phyloP scores from a whole-genome alignment of 1,140 invertebrate species.

The Brachionus sp. region DNA sequence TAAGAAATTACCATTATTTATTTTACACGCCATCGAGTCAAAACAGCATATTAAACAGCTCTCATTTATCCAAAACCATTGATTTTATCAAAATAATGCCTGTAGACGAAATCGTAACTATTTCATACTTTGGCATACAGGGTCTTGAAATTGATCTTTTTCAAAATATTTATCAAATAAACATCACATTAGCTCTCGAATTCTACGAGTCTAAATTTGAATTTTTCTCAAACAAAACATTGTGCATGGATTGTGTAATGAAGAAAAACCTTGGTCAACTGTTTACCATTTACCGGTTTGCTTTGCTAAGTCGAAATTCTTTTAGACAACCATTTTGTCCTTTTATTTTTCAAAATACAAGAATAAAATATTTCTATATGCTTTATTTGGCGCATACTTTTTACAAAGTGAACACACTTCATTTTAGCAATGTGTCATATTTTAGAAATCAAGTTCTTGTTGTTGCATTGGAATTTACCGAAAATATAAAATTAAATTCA shows the following conservation, averaged over 20 bases:
- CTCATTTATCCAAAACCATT: background rate
- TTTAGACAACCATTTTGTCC: background rate
- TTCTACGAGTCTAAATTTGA: background rate
- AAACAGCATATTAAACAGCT: background rate
- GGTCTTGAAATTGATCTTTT: background rate
- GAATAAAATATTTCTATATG: background rate
- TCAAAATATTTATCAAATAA: background rate
- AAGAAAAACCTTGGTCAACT: background rate
- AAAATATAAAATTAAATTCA: background rate
- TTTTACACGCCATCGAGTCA: background rate
- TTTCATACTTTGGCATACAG: background rate
- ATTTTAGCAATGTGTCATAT: background rate
- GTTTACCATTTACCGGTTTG: background rate
- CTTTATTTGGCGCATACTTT: background rate
- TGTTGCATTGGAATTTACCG: background rate
- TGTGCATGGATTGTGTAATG: background rate
- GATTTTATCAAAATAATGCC: background rate
- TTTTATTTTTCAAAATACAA: background rate
- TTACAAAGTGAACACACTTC: background rate
- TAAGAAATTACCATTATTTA: background rate
- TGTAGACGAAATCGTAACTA: background rate
- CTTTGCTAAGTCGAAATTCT: background rate
- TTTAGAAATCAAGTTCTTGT: background rate
- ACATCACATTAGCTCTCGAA: background rate
- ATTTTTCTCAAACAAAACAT: background rate